These are phyloP conservation scores for Macrotrachela quadricornifera DNA, from an alignment of 1,140 invertebrate species.

Conservation along the genomic window DNA sequence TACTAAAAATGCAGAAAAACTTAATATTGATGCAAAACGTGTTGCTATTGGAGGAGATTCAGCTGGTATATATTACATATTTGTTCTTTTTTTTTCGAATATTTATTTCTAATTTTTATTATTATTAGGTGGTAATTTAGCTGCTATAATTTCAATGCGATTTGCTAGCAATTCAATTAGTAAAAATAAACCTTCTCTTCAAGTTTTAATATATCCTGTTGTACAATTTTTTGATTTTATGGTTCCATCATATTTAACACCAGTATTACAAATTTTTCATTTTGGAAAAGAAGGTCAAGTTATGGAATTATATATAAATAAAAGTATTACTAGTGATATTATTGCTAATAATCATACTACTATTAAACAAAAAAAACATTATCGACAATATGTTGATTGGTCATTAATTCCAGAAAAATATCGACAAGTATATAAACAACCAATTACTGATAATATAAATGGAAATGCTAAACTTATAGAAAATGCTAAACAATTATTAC, in stretches of 20 bases:
- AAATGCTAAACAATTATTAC: not conserved
- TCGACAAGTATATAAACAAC: not conserved
- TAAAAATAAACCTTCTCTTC: conserved; percentile 12
- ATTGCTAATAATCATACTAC: too few species aligned
- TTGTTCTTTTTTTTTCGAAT: too few species aligned
- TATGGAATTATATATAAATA: too few species aligned
- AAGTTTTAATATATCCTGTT: conserved; percentile 21
- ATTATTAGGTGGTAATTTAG: conserved; percentile 2
- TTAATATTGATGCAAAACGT: conserved; percentile 10
- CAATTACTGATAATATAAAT: not conserved
- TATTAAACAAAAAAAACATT: not conserved
- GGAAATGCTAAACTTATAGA: not conserved
- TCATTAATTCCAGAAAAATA: not conserved
- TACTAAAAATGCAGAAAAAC: conserved; percentile 15
- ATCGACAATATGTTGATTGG: not conserved
- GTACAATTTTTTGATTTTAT: conserved; percentile 20
- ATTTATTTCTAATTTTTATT: not conserved
- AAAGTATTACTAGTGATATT: too few species aligned
- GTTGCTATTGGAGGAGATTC: conserved; percentile 9
- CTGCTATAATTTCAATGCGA: not conserved
- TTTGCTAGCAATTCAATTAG: not conserved
- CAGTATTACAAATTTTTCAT: too few species aligned
- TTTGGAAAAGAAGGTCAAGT: too few species aligned
- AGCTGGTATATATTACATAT: conserved; percentile 14
- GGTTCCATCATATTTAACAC: conserved; percentile 17